phyloP scores from a whole-genome alignment of 2,888 invertebrate genomes.

The Acanthosepion esculentum region DNA sequence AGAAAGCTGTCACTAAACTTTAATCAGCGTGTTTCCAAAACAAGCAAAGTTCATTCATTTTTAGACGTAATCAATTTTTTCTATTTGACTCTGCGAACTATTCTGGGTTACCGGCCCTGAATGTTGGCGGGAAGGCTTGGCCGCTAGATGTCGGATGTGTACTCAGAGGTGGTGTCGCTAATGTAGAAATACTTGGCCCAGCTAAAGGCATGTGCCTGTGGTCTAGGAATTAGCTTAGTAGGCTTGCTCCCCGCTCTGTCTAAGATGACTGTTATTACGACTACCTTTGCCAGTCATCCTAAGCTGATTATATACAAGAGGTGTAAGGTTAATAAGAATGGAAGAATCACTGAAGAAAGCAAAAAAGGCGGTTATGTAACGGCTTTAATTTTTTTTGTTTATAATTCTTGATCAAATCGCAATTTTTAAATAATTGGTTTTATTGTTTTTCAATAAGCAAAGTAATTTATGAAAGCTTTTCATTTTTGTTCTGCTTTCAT shows the following conservation, averaged over 20 bases:
- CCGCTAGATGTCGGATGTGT: constrained; percentile 33
- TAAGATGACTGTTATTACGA: not conserved
- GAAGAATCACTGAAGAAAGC: not conserved
- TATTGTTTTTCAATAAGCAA: too few species aligned
- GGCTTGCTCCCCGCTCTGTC: not conserved
- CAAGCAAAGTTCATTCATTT: not conserved
- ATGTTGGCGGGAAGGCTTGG: not conserved
- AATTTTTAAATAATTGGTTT: too few species aligned
- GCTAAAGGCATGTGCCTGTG: not conserved
- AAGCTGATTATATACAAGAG: not conserved
- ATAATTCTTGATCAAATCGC: too few species aligned
- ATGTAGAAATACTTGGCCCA: not conserved
- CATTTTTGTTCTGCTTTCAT: too few species aligned
- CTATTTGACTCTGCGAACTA: not conserved
- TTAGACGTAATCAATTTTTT: not conserved
- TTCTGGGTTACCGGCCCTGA: not conserved
- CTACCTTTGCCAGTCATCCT: too few species aligned
- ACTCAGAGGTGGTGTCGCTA: not conserved
- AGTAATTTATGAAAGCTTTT: too few species aligned
- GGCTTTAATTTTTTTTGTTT: too few species aligned
- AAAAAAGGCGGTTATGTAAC: not conserved
- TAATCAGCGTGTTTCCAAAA: not conserved
- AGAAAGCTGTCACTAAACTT: not conserved
- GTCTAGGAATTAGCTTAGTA: not conserved
- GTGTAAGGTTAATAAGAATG: not conserved